phyloP scores from a whole-genome alignment of 35 echinoderm and acorn worm genomes.

The Apostichopus parvimensis region DNA sequence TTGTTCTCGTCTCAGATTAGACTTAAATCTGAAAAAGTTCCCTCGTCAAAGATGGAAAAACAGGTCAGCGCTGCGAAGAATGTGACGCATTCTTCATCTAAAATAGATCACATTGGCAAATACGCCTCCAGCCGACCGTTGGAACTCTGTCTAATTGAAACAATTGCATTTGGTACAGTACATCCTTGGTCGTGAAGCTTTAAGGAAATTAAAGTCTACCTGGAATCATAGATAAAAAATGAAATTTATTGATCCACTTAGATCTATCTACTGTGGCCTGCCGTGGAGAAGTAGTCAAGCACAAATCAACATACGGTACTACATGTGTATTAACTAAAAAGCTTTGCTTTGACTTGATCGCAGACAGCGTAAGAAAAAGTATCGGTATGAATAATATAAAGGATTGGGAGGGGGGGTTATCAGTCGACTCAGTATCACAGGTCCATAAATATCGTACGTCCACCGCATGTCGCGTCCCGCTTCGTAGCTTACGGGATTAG shows the following conservation, averaged over 20 bases:
- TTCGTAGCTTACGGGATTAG: too few relatives aligned
- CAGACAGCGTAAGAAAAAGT: neutral
- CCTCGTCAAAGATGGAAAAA: neutral
- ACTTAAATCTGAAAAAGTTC: too few relatives aligned
- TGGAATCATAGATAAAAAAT: slow-evolving; percentile 28
- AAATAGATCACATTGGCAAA: neutral
- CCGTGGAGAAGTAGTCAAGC: neutral
- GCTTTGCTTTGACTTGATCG: neutral
- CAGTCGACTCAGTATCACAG: too few relatives aligned
- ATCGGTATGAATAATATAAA: too few relatives aligned
- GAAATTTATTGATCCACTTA: slow-evolving; percentile 28
- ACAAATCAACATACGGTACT: neutral
- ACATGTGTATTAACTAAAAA: neutral
- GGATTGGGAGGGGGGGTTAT: too few relatives aligned
- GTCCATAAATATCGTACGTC: too few relatives aligned
- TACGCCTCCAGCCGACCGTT: neutral
- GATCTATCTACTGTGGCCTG: neutral
- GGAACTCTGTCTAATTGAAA: slow-evolving; percentile 9
- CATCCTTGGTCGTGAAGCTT: neutral
- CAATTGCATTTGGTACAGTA: slow-evolving; percentile 3
- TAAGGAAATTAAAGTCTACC: slow-evolving; percentile 17
- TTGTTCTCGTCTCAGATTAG: too few relatives aligned
- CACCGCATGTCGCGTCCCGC: too few relatives aligned
- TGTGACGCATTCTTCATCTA: neutral
- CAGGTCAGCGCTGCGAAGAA: neutral